A percentile compares a stretch with the other conserved stretches of the same genome.
These are phyloP conservation scores for Ectobius pallidus DNA, from an alignment of 2,888 invertebrate species.

Conservation along the genomic window DNA sequence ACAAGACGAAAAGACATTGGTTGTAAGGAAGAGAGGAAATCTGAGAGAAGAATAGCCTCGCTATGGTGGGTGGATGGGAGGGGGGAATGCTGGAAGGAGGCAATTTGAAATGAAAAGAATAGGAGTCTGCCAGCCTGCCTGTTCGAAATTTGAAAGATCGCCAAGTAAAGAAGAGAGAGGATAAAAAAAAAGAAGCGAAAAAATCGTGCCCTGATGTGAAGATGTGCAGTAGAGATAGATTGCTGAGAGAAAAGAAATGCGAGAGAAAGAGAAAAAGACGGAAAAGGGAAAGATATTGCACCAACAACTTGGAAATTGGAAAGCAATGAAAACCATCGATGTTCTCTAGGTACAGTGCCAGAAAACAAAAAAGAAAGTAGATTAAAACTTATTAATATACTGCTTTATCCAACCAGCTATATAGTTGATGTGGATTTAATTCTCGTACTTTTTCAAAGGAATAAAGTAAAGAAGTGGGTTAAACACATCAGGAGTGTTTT, in stretches of 20 bases:
- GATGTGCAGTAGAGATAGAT: background rate
- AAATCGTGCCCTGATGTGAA: background rate
- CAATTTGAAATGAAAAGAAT: constrained; percentile 37
- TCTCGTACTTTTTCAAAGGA: no score
- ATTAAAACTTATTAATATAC: no score
- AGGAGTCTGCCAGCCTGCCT: background rate
- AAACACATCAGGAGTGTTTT: no score
- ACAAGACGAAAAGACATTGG: constrained; percentile 23
- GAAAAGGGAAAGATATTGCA: background rate
- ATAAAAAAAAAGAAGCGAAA: no score
- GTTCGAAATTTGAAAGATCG: constrained; percentile 36
- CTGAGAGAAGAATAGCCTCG: constrained; percentile 25
- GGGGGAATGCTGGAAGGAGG: no score
- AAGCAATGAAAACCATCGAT: background rate
- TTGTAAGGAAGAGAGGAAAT: constrained; percentile 11
- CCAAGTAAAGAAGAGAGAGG: constrained; percentile 18
- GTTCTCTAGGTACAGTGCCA: background rate
- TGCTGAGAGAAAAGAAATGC: no score
- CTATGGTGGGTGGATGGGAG: constrained; percentile 16
- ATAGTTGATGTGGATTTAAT: no score
- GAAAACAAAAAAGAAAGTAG: no score
- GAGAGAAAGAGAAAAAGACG: no score
- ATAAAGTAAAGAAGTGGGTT: no score
- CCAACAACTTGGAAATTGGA: background rate
- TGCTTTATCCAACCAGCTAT: no score